Evolutionary conservation across 2,113 vertebrate genomes (phyloP).

Genomic region (Ceyx cyanopectus): DNA sequence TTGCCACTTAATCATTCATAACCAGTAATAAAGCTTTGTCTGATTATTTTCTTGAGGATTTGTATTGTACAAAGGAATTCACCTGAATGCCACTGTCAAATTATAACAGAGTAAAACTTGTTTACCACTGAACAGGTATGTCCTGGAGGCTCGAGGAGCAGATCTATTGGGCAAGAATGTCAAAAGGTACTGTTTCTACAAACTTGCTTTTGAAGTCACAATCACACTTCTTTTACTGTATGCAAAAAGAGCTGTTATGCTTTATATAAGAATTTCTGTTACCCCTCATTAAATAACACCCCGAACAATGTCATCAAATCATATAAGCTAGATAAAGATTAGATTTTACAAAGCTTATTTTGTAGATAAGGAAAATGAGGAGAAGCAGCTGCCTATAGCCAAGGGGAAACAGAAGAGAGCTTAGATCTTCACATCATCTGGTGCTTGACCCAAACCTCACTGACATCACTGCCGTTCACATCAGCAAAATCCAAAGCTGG

Average conservation of each 20-base stretch:
- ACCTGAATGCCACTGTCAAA: background rate
- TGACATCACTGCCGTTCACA: background rate
- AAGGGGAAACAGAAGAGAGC: background rate
- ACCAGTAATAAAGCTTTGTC: constrained; percentile 20
- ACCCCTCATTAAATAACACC: background rate
- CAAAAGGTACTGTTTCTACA: constrained; percentile 22
- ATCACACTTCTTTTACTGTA: background rate
- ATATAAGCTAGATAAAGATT: background rate
- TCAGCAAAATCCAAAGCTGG: background rate
- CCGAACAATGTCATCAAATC: background rate
- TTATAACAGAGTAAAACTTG: constrained; percentile 7
- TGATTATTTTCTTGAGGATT: constrained; percentile 8
- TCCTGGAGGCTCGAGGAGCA: background rate
- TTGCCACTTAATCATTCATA: background rate
- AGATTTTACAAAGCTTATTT: constrained; percentile 1
- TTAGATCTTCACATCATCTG: background rate
- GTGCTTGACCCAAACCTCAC: background rate
- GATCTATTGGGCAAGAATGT: constrained; percentile 35
- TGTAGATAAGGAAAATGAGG: background rate
- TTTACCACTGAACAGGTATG: constrained; percentile 32
- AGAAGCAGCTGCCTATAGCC: background rate
- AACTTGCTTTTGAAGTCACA: constrained; percentile 41
- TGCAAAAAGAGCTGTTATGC: background rate
- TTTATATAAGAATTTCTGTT: constrained; percentile 32
- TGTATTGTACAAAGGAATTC: background rate